Evolutionary conservation across 2,797 vertebrate species (phyloP).

Genomic region (Merluccius polli): DNA sequence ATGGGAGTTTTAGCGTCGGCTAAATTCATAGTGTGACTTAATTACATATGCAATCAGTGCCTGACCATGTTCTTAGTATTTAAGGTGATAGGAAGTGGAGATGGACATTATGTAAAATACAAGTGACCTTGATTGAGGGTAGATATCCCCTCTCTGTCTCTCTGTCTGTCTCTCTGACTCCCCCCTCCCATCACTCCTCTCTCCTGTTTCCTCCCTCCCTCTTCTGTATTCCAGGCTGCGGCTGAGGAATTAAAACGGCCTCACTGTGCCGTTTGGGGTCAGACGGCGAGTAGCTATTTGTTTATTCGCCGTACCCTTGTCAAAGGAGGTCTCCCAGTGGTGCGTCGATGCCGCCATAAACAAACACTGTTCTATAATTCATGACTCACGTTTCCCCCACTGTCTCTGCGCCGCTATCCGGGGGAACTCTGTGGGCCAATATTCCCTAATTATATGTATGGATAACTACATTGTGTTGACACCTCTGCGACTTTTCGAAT

Average conservation of each 20-base stretch:
- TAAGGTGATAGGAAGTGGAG: slow-evolving; percentile 9
- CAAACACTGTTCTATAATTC: slow-evolving; percentile 34
- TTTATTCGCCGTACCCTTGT: slow-evolving; percentile 50
- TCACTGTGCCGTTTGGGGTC: slow-evolving; percentile 31
- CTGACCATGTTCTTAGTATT: slow-evolving; percentile 3
- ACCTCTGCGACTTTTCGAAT: slow-evolving; percentile 1
- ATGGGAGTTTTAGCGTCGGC: slow-evolving; percentile 13
- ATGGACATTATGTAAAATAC: slow-evolving; percentile 34
- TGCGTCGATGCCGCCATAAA: slow-evolving; percentile 27
- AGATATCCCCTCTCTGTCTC: not conserved
- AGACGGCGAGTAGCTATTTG: slow-evolving; percentile 39
- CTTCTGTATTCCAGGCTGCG: slow-evolving; percentile 20
- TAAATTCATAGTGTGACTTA: slow-evolving; percentile 35
- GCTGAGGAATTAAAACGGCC: slow-evolving; percentile 49
- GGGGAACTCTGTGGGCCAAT: not conserved
- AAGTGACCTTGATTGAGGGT: slow-evolving; percentile 54
- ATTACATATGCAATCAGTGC: slow-evolving; percentile 31
- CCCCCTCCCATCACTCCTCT: no score
- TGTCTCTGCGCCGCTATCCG: slow-evolving; percentile 14
- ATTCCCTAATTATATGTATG: slow-evolving; percentile 12
- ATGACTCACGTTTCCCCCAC: slow-evolving; percentile 23
- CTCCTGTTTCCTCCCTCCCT: not conserved
- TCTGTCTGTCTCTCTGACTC: no score
- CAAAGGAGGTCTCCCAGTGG: slow-evolving; percentile 44
- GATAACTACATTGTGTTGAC: slow-evolving; percentile 7